phyloP scores from a whole-genome alignment of 2,888 invertebrate species.

The Cyclophora albipunctata region DNA sequence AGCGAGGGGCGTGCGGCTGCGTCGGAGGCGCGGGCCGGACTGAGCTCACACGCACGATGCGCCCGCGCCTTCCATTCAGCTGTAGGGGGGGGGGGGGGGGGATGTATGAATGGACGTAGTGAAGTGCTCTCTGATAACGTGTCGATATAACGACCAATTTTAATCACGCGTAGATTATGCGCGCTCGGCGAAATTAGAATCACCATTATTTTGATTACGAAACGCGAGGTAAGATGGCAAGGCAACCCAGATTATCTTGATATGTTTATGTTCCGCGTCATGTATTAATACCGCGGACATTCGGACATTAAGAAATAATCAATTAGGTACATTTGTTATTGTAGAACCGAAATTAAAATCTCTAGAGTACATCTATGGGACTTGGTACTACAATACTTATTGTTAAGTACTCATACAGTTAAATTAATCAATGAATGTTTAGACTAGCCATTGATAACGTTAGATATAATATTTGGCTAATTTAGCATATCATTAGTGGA shows the following conservation, averaged over 20 bases:
- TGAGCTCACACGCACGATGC: slow-evolving; percentile 42
- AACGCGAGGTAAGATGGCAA: slow-evolving; percentile 23
- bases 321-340: too few relatives aligned
- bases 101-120: slow-evolving; percentile 75
- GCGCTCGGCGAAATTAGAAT: slow-evolving; percentile 32
- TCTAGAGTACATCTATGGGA: slow-evolving; percentile 14
- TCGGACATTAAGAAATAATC: too few relatives aligned
- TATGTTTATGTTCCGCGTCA: too few relatives aligned
- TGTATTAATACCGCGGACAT: too few relatives aligned
- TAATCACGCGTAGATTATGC: slow-evolving; percentile 23
- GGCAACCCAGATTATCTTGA: slow-evolving; percentile 18
- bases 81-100: slow-evolving; percentile 31
- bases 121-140: slow-evolving; percentile 61
- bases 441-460: too few relatives aligned
- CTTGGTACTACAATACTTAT: slow-evolving; percentile 1
- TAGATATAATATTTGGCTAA: too few relatives aligned
- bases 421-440: too few relatives aligned
- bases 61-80: slow-evolving; percentile 61
- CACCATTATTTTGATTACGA: slow-evolving; percentile 24
- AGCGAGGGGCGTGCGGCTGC: slow-evolving; percentile 25
- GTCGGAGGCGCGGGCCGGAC: slow-evolving; percentile 45
- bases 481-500: too few relatives aligned
- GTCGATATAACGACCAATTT: slow-evolving; percentile 35
- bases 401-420: not conserved
- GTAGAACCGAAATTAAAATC: too few relatives aligned